Percentiles rank a stretch among this genome's conserved stretches.
phyloP scores from a whole-genome alignment of 92 coral and sea anemone genomes.

The Micromussa lordhowensis region DNA sequence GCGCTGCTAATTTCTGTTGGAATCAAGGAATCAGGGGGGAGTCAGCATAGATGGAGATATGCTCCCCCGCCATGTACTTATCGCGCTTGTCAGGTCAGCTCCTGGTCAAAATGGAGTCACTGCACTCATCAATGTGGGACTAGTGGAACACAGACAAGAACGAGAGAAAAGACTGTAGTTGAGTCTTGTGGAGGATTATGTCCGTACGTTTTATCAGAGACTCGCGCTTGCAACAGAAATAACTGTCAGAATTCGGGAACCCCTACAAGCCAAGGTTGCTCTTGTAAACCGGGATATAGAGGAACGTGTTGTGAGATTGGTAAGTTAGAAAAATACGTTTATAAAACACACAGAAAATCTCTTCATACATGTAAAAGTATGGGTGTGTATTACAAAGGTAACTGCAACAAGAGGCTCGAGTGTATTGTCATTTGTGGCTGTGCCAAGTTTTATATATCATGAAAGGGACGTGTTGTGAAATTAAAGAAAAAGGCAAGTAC shows the following conservation, averaged over 20 bases:
- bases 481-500: too few species aligned
- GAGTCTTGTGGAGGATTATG: conserved; percentile 63
- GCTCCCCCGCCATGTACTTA: conserved; percentile 64
- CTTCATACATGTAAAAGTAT: too few species aligned
- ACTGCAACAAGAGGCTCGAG: too few species aligned
- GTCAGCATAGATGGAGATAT: conserved; percentile 55
- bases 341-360: too few species aligned
- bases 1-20: neutral
- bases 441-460: too few species aligned
- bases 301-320: conserved; percentile 89
- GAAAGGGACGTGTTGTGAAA: too few species aligned
- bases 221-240: conserved; percentile 73
- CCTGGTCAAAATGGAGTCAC: conserved; percentile 69
- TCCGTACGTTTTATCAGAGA: conserved; percentile 39
- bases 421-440: too few species aligned
- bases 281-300: conserved; percentile 67
- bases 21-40: conserved; percentile 43
- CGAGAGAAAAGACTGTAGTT: conserved; percentile 50
- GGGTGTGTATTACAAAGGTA: too few species aligned
- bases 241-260: conserved; percentile 81
- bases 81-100: conserved; percentile 55
- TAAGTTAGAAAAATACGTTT: conserved; percentile 19
- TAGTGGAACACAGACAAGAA: conserved; percentile 70
- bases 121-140: conserved; percentile 81
- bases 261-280: conserved; percentile 70